Percentiles rank a stretch among this genome's conserved stretches.
Conservation (phyloP, 2,113 vertebrate genomes). For the Motacilla alba region DNA sequence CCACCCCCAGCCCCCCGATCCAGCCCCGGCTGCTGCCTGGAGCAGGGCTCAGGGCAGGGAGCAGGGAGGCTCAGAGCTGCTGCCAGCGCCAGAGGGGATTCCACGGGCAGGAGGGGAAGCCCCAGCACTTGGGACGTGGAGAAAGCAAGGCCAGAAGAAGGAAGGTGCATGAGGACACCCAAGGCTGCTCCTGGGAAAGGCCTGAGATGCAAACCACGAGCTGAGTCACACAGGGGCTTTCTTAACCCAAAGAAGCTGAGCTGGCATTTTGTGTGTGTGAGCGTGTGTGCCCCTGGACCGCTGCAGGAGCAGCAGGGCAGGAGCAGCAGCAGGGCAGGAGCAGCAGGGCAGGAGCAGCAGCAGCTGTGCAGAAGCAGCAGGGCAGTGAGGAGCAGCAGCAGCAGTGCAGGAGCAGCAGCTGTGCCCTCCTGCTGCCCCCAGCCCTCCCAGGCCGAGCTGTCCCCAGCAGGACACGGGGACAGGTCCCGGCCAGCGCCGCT, state of each 20-base stretch:
- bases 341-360: no score
- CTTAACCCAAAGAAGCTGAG: neutral
- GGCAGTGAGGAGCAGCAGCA: no score
- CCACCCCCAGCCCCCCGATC: neutral
- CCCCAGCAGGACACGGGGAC: neutral
- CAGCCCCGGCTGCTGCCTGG: neutral
- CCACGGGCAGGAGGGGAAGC: rapidly evolving
- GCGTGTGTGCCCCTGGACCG: neutral
- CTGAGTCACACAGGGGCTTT: conserved; percentile 29
- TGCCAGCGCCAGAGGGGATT: rapidly evolving
- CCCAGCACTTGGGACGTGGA: neutral
- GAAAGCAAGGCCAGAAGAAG: neutral
- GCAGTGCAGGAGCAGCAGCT: neutral
- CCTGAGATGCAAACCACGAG: neutral
- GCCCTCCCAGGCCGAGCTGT: neutral
- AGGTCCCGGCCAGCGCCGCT: neutral
- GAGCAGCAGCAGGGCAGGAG: no score
- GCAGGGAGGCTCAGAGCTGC: neutral
- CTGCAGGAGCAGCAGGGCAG: neutral
- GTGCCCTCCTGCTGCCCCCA: neutral
- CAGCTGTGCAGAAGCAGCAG: neutral
- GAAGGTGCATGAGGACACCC: neutral
- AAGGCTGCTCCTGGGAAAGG: neutral
- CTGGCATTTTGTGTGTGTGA: neutral
- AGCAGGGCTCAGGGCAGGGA: rapidly evolving